Percentiles rank a stretch among this genome's conserved stretches.
Evolutionary conservation across 2,113 vertebrate species (phyloP).

Genomic region (Prinia subflava): DNA sequence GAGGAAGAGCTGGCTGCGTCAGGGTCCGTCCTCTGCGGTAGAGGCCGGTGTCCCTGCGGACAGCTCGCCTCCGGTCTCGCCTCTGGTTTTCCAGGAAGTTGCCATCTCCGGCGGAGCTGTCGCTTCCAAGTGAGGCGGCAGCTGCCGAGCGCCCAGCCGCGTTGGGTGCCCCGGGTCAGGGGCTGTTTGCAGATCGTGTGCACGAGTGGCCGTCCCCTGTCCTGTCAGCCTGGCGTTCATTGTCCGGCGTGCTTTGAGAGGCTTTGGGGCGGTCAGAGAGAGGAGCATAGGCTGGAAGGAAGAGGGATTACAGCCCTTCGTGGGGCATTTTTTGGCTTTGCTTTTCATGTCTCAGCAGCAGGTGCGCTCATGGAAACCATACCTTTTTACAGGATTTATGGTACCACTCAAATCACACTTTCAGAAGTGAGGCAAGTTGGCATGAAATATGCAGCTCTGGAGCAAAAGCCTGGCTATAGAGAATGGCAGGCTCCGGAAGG

Average conservation of each 20-base stretch:
- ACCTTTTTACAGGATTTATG: neutral
- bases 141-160: neutral
- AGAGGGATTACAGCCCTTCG: neutral
- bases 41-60: neutral
- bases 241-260: rapidly evolving
- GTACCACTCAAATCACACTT: rapidly evolving
- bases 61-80: rapidly evolving
- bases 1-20: neutral
- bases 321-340: neutral
- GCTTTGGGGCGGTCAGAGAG: neutral
- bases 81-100: rapidly evolving
- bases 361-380: neutral
- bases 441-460: rapidly evolving
- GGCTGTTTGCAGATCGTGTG: rapidly evolving
- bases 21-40: neutral
- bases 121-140: rapidly evolving
- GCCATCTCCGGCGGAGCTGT: neutral
- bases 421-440: neutral
- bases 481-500: neutral
- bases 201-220: rapidly evolving
- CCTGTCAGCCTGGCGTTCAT: rapidly evolving
- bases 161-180: rapidly evolving
- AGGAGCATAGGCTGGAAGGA: neutral
- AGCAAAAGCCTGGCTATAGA: neutral
- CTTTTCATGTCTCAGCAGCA: neutral